Conservation (phyloP, 1,140 invertebrate species). For the Tetragnatha versicolor region DNA sequence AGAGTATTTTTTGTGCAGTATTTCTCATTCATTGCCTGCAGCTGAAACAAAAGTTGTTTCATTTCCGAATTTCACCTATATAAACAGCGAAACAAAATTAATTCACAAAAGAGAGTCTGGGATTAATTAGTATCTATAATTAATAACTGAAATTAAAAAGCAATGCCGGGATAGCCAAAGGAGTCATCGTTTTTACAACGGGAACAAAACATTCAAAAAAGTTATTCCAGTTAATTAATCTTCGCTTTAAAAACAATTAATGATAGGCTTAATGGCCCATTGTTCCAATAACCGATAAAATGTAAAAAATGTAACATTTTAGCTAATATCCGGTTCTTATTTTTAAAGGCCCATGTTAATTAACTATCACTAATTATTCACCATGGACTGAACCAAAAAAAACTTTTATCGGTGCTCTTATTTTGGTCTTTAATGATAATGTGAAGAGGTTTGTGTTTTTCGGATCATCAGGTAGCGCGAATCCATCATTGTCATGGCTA, state of each 20-base stretch:
- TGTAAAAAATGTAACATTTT: constrained; percentile 10
- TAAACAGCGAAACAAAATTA: constrained; percentile 10
- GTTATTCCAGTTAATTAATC: constrained; percentile 43
- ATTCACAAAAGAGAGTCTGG: not conserved
- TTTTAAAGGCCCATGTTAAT: constrained; percentile 8
- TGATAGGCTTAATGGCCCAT: constrained; percentile 32
- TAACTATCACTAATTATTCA: constrained; percentile 28
- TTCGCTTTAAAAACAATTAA: constrained; percentile 47
- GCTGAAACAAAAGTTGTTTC: not conserved
- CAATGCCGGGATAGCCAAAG: too few relatives aligned
- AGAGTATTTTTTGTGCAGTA: not conserved
- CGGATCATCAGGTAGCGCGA: not conserved
- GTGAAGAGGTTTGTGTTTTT: not conserved
- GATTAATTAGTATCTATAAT: constrained; percentile 18
- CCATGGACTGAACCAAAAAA: not conserved
- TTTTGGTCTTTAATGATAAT: not conserved
- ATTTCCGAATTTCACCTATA: not conserved
- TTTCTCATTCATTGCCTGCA: not conserved
- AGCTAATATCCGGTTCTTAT: not conserved
- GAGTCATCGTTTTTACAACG: not conserved
- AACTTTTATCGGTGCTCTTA: not conserved
- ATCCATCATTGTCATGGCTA: not conserved
- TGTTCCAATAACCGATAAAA: constrained; percentile 37
- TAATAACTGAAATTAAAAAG: not conserved
- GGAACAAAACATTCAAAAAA: constrained; percentile 12